Evolutionary conservation across 2,888 invertebrate genomes (phyloP).

Genomic region (Papilio gigon): DNA sequence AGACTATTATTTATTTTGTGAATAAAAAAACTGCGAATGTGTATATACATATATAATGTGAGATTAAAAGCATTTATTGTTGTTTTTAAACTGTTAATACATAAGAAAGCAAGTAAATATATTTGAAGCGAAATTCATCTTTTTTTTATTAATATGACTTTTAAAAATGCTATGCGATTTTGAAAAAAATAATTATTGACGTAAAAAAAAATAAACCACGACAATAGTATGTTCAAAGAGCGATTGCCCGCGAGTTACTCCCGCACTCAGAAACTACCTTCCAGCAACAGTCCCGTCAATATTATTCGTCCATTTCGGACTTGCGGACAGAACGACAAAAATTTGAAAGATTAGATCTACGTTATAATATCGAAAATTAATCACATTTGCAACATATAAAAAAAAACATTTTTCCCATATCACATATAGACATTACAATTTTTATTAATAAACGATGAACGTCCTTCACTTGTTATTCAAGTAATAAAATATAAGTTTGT

Average conservation of each 20-base stretch:
- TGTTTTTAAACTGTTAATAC: conserved; percentile 7
- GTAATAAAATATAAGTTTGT: not conserved
- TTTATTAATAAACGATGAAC: no score
- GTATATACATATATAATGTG: conserved; percentile 18
- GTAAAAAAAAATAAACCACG: not conserved
- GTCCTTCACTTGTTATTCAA: conserved; percentile 6
- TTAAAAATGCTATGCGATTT: conserved; percentile 38
- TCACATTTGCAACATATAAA: no score
- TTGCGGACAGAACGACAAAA: no score
- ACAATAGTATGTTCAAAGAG: not conserved
- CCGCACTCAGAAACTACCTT: no score
- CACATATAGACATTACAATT: no score
- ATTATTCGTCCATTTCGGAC: no score
- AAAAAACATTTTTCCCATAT: no score
- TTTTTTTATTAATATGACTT: conserved; percentile 21
- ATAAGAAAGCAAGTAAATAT: not conserved
- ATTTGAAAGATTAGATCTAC: no score
- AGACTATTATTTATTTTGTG: conserved; percentile 43
- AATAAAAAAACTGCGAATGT: conserved; percentile 25
- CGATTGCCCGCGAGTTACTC: no score
- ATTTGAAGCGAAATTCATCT: conserved; percentile 18
- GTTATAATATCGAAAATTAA: no score
- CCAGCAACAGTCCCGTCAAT: no score
- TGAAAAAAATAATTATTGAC: not conserved
- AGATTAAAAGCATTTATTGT: conserved; percentile 13